Percentiles rank a stretch among this genome's conserved stretches.
Conservation (phyloP, 92 coral and sea anemone genomes). For the Hydrozoanthus gracilis region DNA sequence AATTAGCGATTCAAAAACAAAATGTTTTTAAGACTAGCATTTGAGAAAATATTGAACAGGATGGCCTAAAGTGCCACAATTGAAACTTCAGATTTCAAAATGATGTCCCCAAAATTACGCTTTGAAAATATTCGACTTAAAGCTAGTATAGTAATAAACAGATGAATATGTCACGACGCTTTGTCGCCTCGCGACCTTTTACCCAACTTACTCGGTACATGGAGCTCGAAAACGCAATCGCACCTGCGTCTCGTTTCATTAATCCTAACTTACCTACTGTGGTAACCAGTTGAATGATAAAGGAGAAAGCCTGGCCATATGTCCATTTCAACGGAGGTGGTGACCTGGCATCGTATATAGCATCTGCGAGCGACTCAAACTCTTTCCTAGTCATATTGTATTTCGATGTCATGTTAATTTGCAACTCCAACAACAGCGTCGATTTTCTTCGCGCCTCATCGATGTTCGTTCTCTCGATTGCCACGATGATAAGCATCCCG, state of each 20-base stretch:
- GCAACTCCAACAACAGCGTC: not conserved
- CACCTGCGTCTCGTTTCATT: no score
- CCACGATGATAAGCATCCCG: constrained; percentile 26
- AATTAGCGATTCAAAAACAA: no score
- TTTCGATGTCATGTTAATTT: constrained; percentile 4
- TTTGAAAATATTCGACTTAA: no score
- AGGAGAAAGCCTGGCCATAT: constrained; percentile 15
- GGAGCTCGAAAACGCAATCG: no score
- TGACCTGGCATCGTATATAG: constrained; percentile 6
- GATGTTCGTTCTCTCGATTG: constrained; percentile 15
- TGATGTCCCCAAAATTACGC: no score
- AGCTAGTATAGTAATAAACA: no score
- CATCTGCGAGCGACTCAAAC: constrained; percentile 7
- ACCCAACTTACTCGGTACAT: not conserved
- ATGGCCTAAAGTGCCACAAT: no score
- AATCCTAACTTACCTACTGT: constrained; percentile 6
- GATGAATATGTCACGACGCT: no score
- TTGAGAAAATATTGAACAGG: no score
- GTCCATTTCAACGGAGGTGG: constrained; percentile 15
- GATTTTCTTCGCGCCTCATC: not conserved
- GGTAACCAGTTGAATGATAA: constrained; percentile 22
- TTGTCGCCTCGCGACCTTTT: no score
- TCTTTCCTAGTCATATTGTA: not conserved
- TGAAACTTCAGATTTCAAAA: no score
- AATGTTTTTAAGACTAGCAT: no score